Base-by-base conservation (phyloP, 2,113 vertebrate genomes). In the Scatophagus argus region DNA sequence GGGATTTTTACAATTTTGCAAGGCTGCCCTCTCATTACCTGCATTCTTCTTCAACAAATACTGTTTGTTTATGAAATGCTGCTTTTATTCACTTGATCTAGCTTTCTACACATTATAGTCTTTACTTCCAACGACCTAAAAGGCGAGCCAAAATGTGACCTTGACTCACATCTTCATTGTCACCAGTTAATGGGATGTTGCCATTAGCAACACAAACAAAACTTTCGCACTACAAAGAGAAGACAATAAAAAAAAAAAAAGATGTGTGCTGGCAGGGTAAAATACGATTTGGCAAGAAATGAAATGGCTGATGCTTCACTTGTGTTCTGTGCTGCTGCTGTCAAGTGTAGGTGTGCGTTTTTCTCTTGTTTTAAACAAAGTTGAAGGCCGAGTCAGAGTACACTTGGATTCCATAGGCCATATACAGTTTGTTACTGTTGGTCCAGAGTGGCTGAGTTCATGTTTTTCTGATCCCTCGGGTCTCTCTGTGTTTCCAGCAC, bases 131-230 rank as follows among this genome's bases (percentile, higher is more conserved):
- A 38, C 32, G 10, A 3, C 49, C 66, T 87, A 77, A 89, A 92
- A 88, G 84, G 81, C 41, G 31, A 68, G 63, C 83, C 67, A 60
- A 87, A 70, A 58, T 81, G 74, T 83, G 84, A 74, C 64, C 51
- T 71, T 87, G 86, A 92, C 80, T 87, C 13, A 16, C 46, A 74
- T 86, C 65, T 72, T 87, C 63, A 74, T 74, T 68, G 44, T 58
- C 72, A 77, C 61, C 43, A 29, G 74, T 88, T 92, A 93, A 92
- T 92, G 74, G 88, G 83, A 81, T 39, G 91, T 92, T 90, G 91
- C 92, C 70, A 88, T 89, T 90, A 91, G 91, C 90, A 93, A 92
- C 90, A 69, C 77, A 77, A 61, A 66, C 77, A 32, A 68, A 38
- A 36, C 52, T 62, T 73, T 74, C 66, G 29, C 71, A 72, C 31